phyloP scores from a whole-genome alignment of 2,113 vertebrate genomes.

The Noctilio leporinus region DNA sequence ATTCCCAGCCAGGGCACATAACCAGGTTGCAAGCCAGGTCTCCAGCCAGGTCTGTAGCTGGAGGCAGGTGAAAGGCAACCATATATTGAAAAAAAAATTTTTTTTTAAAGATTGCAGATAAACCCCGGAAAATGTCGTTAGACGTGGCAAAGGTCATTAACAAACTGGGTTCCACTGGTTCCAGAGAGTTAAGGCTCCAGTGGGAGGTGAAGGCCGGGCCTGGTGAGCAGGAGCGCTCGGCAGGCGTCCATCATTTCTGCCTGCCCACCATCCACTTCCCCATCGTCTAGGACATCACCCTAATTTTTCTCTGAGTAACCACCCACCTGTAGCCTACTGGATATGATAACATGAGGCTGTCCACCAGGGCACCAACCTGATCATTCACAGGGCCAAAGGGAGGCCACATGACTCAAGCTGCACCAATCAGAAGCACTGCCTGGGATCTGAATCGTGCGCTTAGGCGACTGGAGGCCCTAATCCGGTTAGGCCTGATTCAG shows the following conservation, averaged over 20 bases:
- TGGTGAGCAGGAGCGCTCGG: neutral
- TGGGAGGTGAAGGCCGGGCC: neutral
- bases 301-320: neutral
- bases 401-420: neutral
- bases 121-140: neutral
- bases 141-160: neutral
- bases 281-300: neutral
- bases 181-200: neutral
- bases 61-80: too few relatives aligned
- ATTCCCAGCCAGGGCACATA: too few relatives aligned
- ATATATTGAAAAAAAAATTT: too few relatives aligned
- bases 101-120: too few relatives aligned
- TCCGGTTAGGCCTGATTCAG: neutral
- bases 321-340: neutral
- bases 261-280: neutral
- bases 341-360: constrained; percentile 11
- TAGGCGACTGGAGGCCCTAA: neutral
- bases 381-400: constrained; percentile 23
- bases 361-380: neutral
- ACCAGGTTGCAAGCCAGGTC: too few relatives aligned
- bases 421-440: constrained; percentile 32
- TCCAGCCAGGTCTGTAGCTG: too few relatives aligned
- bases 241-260: neutral
- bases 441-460: constrained; percentile 17
- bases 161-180: neutral